A percentile compares a stretch with the other conserved stretches of the same genome.
phyloP scores from a whole-genome alignment of 2,113 vertebrate genomes.

The Desmodus rotundus region DNA sequence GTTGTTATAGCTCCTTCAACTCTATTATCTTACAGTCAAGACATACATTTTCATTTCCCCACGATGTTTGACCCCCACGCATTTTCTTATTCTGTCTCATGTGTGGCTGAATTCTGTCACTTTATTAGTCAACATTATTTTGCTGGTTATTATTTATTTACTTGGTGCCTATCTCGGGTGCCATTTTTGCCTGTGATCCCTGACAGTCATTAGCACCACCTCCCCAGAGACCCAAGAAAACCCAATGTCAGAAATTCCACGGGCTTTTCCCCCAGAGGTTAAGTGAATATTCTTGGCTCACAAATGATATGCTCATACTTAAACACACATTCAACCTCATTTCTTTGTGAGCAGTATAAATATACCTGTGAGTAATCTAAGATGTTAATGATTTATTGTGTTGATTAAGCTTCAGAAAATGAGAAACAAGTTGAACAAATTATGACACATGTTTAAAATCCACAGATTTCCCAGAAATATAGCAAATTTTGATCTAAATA shows the following conservation, averaged over 20 bases:
- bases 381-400: neutral
- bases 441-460: neutral
- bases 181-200: neutral
- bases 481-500: neutral
- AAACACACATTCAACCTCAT: neutral
- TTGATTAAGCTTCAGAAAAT: neutral
- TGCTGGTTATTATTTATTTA: slow-evolving; percentile 46
- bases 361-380: neutral
- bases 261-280: neutral
- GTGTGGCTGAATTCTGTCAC: neutral
- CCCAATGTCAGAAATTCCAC: neutral
- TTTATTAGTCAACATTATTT: slow-evolving; percentile 24
- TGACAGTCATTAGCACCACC: neutral
- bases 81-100: neutral
- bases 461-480: neutral
- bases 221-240: neutral
- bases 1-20: neutral
- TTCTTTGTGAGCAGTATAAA: neutral
- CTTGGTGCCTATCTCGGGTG: neutral
- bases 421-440: slow-evolving; percentile 5
- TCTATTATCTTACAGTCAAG: neutral
- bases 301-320: neutral
- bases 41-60: slow-evolving; percentile 16
- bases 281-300: neutral
- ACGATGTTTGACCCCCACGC: neutral